Evolutionary conservation across 2,113 vertebrate genomes (phyloP), one percentile per base, ranked within the genome.

Genomic region (Leuciscus idus): DNA sequence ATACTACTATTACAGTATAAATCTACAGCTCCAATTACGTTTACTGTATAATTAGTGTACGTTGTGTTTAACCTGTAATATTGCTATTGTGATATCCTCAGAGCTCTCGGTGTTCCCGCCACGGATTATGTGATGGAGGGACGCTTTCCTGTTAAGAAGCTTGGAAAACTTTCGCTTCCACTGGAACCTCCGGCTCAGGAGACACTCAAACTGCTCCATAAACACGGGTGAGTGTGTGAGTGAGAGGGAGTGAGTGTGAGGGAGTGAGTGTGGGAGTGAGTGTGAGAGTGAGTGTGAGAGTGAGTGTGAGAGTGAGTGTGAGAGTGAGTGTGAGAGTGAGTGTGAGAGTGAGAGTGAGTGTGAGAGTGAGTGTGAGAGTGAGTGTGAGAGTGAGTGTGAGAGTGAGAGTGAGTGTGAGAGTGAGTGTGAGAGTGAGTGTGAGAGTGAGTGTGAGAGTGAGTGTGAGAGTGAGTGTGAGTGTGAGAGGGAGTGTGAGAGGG

Each of bases 111-210:
- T 13, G 73, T 97, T 81, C 96, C 96, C 4, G 95, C 96, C 48
- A 98, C 96, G 0, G 95, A 96, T 21, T 95, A 96, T 10, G 95
- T 96, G 90, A 94, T 97, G 93, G 95, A 96, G 74, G 96, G 94
- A 0, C 91, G 92, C 10, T 88, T 96, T 72, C 96, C 96, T 0
- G 96, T 96, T 48, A 92, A 91, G 2, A 95, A 95, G 81, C 85
- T 96, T 1, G 95, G 95, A 0, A 91, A 90, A 6, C 91, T 98
- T 57, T 96, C 95, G 4, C 93, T 97, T 4, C 95, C 96, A 0
- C 36, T 97, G 86, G 94, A 95, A n/a, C 94, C 95, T 0, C 95
- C 93, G 3, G 94, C 96, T 83, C 94, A 93, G 91, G 93, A 94
- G 30, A 90, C 92, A 0, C 93, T 95, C 39, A 62, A 4, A 0